Conservation (phyloP, 2,113 vertebrate species). For the Nannospalax galili region DNA sequence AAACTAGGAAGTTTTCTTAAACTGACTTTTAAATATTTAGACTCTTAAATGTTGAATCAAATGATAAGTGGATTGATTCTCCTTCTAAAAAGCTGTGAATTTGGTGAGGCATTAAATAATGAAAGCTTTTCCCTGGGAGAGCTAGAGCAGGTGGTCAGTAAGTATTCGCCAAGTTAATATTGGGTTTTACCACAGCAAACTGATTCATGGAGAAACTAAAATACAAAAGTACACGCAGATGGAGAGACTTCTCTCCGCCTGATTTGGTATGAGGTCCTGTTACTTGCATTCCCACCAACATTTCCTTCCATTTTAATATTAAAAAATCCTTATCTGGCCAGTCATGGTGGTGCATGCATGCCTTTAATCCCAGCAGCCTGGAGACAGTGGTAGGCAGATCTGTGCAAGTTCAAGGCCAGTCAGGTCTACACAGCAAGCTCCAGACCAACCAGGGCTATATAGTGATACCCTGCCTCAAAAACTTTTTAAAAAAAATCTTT, state of each 20-base stretch:
- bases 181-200: background rate
- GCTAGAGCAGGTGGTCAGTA: background rate
- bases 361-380: too few species aligned
- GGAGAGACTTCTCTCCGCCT: background rate
- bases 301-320: background rate
- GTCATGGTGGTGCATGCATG: too few species aligned
- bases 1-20: too few species aligned
- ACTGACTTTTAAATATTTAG: background rate
- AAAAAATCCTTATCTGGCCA: conserved; percentile 21
- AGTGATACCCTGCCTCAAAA: too few species aligned
- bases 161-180: background rate
- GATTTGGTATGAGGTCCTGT: background rate
- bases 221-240: background rate
- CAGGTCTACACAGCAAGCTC: too few species aligned
- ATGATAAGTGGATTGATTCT: background rate
- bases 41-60: conserved; percentile 50
- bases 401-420: background rate
- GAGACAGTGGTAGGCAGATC: background rate
- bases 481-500: too few species aligned
- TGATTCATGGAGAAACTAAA: background rate
- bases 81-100: background rate
- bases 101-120: background rate
- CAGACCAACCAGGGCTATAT: too few species aligned
- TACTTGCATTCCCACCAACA: background rate
- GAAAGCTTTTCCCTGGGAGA: background rate